Evolutionary conservation across 2,113 vertebrate species (phyloP).

Genomic region (Nycticryphes semicollaris): DNA sequence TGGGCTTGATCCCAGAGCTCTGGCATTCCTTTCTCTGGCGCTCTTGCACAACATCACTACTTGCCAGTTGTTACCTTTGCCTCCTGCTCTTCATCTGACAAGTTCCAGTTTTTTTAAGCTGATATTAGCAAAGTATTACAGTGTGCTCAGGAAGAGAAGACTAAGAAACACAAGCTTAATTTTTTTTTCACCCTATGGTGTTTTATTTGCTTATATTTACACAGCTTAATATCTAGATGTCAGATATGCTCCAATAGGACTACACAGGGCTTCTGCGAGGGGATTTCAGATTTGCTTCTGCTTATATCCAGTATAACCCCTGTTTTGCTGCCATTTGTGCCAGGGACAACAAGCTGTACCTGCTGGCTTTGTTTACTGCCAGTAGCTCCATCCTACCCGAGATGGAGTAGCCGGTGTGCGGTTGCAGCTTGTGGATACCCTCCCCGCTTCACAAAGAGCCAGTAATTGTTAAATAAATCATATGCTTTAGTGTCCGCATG

Average conservation of each 20-base stretch:
- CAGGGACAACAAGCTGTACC: fast-evolving
- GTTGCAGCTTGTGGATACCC: not conserved
- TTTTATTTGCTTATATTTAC: not conserved
- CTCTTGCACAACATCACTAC: not conserved
- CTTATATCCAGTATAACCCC: not conserved
- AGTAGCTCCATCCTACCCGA: not conserved
- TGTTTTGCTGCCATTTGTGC: not conserved
- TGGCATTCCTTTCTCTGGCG: not conserved
- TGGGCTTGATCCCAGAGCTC: not conserved
- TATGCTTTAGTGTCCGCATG: slow-evolving; percentile 47
- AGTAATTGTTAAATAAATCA: slow-evolving; percentile 65
- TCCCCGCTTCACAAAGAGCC: not conserved
- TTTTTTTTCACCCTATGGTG: not conserved
- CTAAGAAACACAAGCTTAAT: not conserved
- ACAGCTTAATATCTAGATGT: not conserved
- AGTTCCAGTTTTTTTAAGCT: not conserved
- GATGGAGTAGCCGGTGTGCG: not conserved
- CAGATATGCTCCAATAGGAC: not conserved
- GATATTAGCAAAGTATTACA: no score
- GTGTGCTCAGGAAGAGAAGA: not conserved
- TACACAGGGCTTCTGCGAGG: fast-evolving
- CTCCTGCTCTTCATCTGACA: not conserved
- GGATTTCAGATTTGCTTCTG: not conserved
- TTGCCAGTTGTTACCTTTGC: not conserved
- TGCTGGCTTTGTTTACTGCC: not conserved